Evolutionary conservation across 2,113 vertebrate species (phyloP).

Genomic region (Ifrita kowaldi): DNA sequence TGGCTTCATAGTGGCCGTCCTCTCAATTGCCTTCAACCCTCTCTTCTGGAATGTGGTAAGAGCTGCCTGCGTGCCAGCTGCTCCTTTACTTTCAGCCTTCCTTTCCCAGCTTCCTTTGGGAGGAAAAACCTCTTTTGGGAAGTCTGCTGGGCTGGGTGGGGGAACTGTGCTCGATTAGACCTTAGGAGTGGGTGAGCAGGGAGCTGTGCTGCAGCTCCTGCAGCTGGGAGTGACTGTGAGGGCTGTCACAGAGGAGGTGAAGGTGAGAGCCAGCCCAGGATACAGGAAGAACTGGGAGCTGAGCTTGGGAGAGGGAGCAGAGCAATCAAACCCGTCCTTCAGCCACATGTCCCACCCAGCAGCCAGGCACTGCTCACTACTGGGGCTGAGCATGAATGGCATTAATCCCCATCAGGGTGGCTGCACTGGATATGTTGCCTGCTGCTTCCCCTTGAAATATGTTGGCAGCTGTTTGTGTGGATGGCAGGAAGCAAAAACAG

Average conservation of each 20-base stretch:
- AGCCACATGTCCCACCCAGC: neutral
- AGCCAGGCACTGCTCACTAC: neutral
- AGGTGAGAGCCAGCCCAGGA: fast-evolving
- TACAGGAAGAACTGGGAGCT: neutral
- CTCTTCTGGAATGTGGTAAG: conserved; percentile 82
- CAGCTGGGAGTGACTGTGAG: neutral
- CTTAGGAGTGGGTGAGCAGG: neutral
- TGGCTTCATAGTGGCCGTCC: conserved; percentile 54
- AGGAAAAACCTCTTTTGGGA: neutral
- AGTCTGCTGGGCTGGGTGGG: neutral
- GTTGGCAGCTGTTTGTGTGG: neutral
- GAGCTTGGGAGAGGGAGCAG: neutral
- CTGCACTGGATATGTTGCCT: neutral
- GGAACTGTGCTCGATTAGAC: fast-evolving
- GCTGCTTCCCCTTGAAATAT: neutral
- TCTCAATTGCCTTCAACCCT: conserved; percentile 72
- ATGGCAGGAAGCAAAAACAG: neutral
- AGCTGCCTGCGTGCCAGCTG: fast-evolving
- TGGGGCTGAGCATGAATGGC: neutral
- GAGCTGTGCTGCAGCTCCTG: neutral
- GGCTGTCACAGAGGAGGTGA: neutral
- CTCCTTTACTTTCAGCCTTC: neutral
- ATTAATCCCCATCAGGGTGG: neutral
- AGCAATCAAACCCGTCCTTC: neutral
- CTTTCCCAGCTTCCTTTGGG: neutral